phyloP scores from a whole-genome alignment of 2,113 vertebrate genomes.

The Phaethon lepturus region DNA sequence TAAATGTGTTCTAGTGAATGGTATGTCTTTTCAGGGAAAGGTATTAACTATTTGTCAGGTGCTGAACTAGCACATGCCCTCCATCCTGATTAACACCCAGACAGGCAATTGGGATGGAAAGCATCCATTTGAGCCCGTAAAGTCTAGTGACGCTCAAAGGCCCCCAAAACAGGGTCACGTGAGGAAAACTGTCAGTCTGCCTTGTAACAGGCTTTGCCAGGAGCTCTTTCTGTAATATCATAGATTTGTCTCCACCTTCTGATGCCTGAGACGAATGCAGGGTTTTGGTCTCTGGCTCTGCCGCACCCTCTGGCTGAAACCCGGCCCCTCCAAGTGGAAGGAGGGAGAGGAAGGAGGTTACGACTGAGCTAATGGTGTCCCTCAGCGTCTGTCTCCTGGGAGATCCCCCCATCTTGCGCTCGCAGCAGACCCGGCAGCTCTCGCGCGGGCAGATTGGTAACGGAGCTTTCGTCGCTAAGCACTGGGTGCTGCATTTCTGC shows the following conservation, averaged over 20 bases:
- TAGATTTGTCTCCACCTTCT: background rate
- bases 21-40: background rate
- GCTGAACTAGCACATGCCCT: background rate
- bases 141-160: background rate
- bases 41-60: background rate
- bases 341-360: background rate
- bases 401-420: background rate
- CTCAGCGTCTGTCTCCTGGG: background rate
- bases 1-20: background rate
- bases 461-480: constrained; percentile 8
- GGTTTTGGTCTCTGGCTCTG: background rate
- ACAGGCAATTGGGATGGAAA: background rate
- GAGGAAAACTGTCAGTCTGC: background rate
- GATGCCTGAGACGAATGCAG: background rate
- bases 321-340: background rate
- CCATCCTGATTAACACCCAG: accelerated
- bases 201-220: background rate
- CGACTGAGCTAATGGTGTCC: background rate
- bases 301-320: background rate
- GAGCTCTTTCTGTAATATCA: background rate
- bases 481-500: background rate
- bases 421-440: background rate
- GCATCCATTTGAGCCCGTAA: background rate
- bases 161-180: accelerated
- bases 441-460: background rate